Evolutionary conservation across 2,888 invertebrate genomes (phyloP), one percentile per base, ranked within the genome.

Genomic region (Yponomeuta malinellus): DNA sequence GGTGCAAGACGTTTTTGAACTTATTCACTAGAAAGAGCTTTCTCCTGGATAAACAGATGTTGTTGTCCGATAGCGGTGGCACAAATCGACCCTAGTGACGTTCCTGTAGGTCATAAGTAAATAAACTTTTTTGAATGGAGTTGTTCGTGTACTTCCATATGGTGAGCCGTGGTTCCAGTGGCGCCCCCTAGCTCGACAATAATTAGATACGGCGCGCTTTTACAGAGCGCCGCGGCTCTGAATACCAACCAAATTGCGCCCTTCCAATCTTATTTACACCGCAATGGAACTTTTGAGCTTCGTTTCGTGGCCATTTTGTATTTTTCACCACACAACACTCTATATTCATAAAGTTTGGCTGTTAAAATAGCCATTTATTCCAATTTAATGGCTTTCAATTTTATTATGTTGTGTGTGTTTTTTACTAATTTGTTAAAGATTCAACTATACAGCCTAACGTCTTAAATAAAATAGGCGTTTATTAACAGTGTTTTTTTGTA

Each of bases 191-290:
- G 84, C 84, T 84, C 87, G 82, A 88, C 84, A 83, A 86, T 91
- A 91, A 91, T 91, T 91, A 91, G 90, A 90, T 90, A 89, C 83
- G 89, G 88, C 91, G 89, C 84, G 90, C 90, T 91, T 90, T 91
- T 90, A 90, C 90, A 88, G 86, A 88, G 86, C 81, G 83, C 77
- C 84, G 83, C 85, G 85, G 82, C 84, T 87, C 86, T 90, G 90
- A 90, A 90, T 90, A 84, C 89, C 83, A 80, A 82, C 87, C 86
- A 89, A 90, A 91, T 90, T 90, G 90, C 89, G 86, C 88, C 88
- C 88, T 88, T 89, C 86, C 88, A 85, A 87, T 86, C 85, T 86
- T 85, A 85, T 90, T 89, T 88, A 86, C 82, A 82, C 84, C 83
- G 78, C 83, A 84, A 84, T 81, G 83, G 80, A 83, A 80, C 84